Evolutionary conservation across 2,888 invertebrate species (phyloP).

Genomic region (Chouioia cunea): DNA sequence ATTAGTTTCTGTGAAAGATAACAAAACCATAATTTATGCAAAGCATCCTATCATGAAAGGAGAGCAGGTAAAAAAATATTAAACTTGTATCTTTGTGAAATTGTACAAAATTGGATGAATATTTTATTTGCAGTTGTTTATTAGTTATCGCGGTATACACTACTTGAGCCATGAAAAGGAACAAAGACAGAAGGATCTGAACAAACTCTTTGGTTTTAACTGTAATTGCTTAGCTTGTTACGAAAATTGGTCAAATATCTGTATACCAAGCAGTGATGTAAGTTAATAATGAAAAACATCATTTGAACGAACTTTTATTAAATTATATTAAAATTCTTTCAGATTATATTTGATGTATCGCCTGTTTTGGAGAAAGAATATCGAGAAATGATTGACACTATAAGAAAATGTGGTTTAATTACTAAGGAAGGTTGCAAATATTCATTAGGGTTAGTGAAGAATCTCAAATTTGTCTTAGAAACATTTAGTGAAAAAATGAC

Average conservation of each 20-base stretch:
- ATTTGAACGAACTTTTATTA: not conserved
- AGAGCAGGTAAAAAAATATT: conserved; percentile 69
- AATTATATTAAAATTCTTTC: not conserved
- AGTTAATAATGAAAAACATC: not conserved
- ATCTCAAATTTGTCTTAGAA: too few relatives aligned
- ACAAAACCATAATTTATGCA: conserved; percentile 70
- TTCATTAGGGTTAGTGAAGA: too few relatives aligned
- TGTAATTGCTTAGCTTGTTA: conserved; percentile 84
- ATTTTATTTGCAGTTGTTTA: conserved; percentile 19
- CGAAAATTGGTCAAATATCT: conserved; percentile 75
- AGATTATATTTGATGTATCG: too few relatives aligned
- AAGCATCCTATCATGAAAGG: conserved; percentile 79
- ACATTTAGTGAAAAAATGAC: too few relatives aligned
- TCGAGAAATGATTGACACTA: too few relatives aligned
- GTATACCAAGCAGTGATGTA: not conserved
- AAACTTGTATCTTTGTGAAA: not conserved
- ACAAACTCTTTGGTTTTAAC: conserved; percentile 82
- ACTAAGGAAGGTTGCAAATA: too few relatives aligned
- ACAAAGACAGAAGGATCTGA: conserved; percentile 74
- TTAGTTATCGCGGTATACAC: not conserved
- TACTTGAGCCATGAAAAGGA: conserved; percentile 53
- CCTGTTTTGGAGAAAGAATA: too few relatives aligned
- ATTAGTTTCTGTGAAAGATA: conserved; percentile 71
- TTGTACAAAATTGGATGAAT: not conserved
- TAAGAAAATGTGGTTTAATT: too few relatives aligned